phyloP scores from a whole-genome alignment of 1,140 invertebrate genomes.

The Lucilia cuprina region DNA sequence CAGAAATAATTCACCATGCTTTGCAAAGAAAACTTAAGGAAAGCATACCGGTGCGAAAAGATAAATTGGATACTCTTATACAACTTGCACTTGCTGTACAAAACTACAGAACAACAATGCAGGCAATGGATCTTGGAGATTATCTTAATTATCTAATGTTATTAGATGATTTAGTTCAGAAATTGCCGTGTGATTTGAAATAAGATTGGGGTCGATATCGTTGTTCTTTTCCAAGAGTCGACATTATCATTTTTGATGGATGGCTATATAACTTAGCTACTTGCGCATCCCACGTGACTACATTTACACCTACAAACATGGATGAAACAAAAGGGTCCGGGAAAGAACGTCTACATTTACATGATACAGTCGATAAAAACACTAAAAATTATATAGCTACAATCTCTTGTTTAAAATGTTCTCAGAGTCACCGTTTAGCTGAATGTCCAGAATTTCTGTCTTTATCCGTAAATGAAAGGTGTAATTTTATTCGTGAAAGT shows the following conservation, averaged over 20 bases:
- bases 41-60: not conserved
- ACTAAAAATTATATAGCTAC: not conserved
- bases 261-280: slow-evolving; percentile 21
- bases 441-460: not conserved
- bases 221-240: not conserved
- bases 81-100: slow-evolving; percentile 23
- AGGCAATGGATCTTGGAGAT: not conserved
- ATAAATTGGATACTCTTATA: slow-evolving; percentile 28
- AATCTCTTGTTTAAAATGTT: not conserved
- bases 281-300: slow-evolving; percentile 1
- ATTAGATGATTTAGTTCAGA: slow-evolving; percentile 11
- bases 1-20: slow-evolving; percentile 3
- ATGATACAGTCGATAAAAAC: not conserved
- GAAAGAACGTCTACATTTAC: slow-evolving; percentile 4
- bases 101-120: slow-evolving; percentile 31
- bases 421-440: not conserved
- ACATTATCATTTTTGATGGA: slow-evolving; percentile 2
- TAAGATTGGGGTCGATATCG: slow-evolving; percentile 14
- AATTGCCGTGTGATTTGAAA: slow-evolving; percentile 23
- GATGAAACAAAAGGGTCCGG: not conserved
- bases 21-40: slow-evolving; percentile 22
- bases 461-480: not conserved
- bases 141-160: slow-evolving; percentile 23
- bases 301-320: not conserved
- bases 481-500: not conserved